phyloP scores from a whole-genome alignment of 2,888 invertebrate species.

The Ditylenchus weischeri region DNA sequence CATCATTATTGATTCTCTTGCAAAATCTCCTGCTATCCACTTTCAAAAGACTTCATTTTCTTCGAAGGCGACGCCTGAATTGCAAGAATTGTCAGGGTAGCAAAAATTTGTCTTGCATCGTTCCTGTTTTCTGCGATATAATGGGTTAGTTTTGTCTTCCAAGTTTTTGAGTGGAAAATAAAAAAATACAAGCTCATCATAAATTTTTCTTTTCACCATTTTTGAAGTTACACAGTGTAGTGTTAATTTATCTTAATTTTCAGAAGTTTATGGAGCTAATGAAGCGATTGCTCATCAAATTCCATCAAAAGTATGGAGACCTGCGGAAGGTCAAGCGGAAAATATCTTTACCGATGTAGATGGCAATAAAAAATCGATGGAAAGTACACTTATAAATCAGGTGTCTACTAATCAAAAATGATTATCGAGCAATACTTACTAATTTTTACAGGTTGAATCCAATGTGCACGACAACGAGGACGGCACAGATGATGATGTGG shows the following conservation, averaged over 20 bases:
- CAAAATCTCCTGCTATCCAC: background rate
- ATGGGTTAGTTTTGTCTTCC: slow-evolving; percentile 2
- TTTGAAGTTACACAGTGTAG: too few relatives aligned
- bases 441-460: background rate
- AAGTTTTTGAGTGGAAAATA: background rate
- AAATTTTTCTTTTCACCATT: background rate
- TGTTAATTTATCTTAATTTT: background rate
- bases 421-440: background rate
- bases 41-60: slow-evolving; percentile 4
- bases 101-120: slow-evolving; percentile 10
- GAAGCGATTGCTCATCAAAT: background rate
- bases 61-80: slow-evolving; percentile 9
- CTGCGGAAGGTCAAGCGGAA: background rate
- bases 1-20: background rate
- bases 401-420: background rate
- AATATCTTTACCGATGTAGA: too few relatives aligned
- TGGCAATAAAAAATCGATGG: too few relatives aligned
- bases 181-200: background rate
- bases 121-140: background rate
- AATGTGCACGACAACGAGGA: background rate
- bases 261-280: slow-evolving; percentile 5
- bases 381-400: background rate
- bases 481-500: background rate
- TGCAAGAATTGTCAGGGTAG: slow-evolving; percentile 3
- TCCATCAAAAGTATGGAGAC: background rate